Conservation (phyloP, 64 coral and sea anemone species). For the Dendronephthya gigantea region DNA sequence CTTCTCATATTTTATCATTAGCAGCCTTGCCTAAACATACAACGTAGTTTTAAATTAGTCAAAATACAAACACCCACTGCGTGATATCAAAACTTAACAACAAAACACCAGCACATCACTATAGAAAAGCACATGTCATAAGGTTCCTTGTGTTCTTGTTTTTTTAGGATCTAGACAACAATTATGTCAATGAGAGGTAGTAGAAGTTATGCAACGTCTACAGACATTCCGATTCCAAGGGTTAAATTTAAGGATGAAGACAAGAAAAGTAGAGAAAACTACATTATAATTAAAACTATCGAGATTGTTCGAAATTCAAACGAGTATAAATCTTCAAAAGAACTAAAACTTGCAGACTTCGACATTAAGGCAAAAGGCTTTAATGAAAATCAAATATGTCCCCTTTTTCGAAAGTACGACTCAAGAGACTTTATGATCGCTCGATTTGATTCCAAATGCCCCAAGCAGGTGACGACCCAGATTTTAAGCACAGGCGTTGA, state of each 20-base stretch:
- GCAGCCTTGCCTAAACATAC: too few species aligned
- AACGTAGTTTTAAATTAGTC: too few species aligned
- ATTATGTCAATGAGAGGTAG: not conserved
- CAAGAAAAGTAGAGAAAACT: not conserved
- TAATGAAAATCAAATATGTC: constrained; percentile 29
- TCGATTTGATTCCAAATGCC: constrained; percentile 11
- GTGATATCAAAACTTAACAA: too few species aligned
- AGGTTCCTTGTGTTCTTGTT: too few species aligned
- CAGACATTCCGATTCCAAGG: not conserved
- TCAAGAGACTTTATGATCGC: constrained; percentile 45
- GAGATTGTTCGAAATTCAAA: not conserved
- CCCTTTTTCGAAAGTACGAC: constrained; percentile 43
- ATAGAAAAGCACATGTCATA: too few species aligned
- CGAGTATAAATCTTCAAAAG: not conserved
- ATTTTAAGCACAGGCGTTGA: constrained; percentile 43
- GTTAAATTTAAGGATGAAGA: not conserved
- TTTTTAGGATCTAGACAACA: too few species aligned
- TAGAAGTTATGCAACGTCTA: not conserved
- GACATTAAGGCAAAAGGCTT: constrained; percentile 22
- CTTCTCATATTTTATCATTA: too few species aligned
- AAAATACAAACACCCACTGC: too few species aligned
- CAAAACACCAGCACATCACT: too few species aligned
- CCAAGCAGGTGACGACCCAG: constrained; percentile 27
- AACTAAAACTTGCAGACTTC: constrained; percentile 31
- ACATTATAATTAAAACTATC: not conserved